phyloP scores from a whole-genome alignment of 2,888 invertebrate species.

The Calliopum simillimum region DNA sequence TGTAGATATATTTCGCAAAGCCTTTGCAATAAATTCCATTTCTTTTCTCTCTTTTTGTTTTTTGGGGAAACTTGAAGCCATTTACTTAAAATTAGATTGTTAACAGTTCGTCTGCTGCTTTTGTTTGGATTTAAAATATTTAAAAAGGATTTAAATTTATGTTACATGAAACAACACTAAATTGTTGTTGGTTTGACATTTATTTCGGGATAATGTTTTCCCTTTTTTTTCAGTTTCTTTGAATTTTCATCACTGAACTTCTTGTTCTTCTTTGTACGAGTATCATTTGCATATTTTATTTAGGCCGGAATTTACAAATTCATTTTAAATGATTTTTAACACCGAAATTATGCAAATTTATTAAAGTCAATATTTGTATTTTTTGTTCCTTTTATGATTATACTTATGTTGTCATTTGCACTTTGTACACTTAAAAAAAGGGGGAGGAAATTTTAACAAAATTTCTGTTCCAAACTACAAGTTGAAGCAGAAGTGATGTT shows the following conservation, averaged over 20 bases:
- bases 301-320: not conserved
- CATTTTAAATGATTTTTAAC: not conserved
- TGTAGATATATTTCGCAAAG: not conserved
- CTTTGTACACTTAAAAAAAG: too few species aligned
- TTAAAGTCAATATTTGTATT: conserved; percentile 1
- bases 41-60: not conserved
- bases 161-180: not conserved
- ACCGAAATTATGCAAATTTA: not conserved
- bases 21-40: conserved; percentile 7
- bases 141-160: conserved; percentile 12
- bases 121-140: not conserved
- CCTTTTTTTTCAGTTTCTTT: not conserved
- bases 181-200: not conserved
- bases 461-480: too few species aligned
- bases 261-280: too few species aligned
- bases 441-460: too few species aligned
- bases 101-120: conserved; percentile 19
- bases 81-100: conserved; percentile 31
- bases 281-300: conserved; percentile 19
- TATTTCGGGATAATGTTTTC: not conserved
- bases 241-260: conserved; percentile 7
- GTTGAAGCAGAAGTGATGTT: too few species aligned
- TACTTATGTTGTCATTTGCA: not conserved
- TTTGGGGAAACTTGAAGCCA: conserved; percentile 20
- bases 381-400: not conserved